Percentiles rank a stretch among this genome's conserved stretches.
phyloP scores from a whole-genome alignment of 2,113 vertebrate genomes.

The Bambusicola thoracicus region DNA sequence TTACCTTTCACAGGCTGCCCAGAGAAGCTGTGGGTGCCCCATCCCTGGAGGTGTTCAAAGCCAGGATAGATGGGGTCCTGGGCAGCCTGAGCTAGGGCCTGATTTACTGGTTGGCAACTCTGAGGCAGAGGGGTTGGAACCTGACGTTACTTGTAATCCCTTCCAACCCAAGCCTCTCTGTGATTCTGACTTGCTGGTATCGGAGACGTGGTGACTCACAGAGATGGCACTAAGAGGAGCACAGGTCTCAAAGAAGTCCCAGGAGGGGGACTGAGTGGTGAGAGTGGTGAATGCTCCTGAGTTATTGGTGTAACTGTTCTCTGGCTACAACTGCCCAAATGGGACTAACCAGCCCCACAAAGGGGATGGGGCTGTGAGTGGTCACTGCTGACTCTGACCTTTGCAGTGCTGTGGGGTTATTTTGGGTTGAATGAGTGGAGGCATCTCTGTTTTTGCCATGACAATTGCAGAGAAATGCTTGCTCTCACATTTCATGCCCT shows the following conservation, averaged over 20 bases:
- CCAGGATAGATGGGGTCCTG: too few relatives aligned
- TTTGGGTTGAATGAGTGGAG: neutral
- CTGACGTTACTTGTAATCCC: too few relatives aligned
- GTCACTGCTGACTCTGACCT: neutral
- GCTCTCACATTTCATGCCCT: neutral
- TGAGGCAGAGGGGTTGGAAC: too few relatives aligned
- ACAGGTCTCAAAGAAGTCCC: neutral
- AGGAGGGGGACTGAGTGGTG: neutral
- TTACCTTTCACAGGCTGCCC: too few relatives aligned
- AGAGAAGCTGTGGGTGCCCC: too few relatives aligned
- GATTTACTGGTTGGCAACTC: too few relatives aligned
- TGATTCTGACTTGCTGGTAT: neutral
- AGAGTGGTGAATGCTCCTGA: neutral
- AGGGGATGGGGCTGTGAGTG: fast-evolving
- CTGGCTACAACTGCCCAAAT: neutral
- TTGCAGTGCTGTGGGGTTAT: neutral
- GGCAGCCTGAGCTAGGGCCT: too few relatives aligned
- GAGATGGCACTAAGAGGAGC: neutral
- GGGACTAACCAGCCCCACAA: neutral
- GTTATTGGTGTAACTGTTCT: neutral
- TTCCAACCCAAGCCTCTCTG: too few relatives aligned
- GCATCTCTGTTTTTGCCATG: neutral
- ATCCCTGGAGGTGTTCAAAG: too few relatives aligned
- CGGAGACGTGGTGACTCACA: fast-evolving
- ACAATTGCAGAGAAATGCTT: neutral